Percentiles rank a stretch among this genome's conserved stretches.
Conservation (phyloP, 2,888 invertebrate species). For the Agelastica alni region DNA sequence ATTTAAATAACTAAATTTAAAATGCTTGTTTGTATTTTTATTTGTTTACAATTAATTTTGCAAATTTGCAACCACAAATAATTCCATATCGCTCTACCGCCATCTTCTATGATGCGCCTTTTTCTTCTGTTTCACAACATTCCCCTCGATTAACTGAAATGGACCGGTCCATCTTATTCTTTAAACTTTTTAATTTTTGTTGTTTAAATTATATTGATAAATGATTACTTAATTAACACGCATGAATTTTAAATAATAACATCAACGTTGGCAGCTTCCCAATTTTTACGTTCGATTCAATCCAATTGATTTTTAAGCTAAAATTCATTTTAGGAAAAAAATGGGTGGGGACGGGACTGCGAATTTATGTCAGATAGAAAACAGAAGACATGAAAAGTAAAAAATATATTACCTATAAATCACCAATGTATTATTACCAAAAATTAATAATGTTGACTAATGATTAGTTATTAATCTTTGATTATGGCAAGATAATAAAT, state of each 20-base stretch:
- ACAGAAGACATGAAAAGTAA: too few species aligned
- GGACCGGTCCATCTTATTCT: conserved; percentile 46
- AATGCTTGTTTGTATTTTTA: too few species aligned
- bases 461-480: too few species aligned
- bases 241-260: background rate
- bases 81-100: conserved; percentile 55
- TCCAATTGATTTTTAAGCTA: too few species aligned
- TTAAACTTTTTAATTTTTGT: background rate
- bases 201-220: background rate
- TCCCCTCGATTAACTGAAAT: conserved; percentile 45
- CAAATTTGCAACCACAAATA: conserved; percentile 54
- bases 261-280: background rate
- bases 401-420: conserved; percentile 38
- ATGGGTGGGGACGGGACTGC: conserved; percentile 44
- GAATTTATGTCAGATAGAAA: too few species aligned
- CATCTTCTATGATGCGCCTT: conserved; percentile 55
- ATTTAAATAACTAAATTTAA: too few species aligned
- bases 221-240: background rate
- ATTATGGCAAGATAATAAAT: background rate
- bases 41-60: conserved; percentile 54
- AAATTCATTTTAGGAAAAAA: conserved; percentile 9
- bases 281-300: conserved; percentile 1
- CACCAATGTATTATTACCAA: conserved; percentile 28
- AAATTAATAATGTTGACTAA: conserved; percentile 28
- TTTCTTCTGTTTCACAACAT: conserved; percentile 47